Conservation (phyloP, 2,797 vertebrate genomes). For the Oreonectes daqikongensis region DNA sequence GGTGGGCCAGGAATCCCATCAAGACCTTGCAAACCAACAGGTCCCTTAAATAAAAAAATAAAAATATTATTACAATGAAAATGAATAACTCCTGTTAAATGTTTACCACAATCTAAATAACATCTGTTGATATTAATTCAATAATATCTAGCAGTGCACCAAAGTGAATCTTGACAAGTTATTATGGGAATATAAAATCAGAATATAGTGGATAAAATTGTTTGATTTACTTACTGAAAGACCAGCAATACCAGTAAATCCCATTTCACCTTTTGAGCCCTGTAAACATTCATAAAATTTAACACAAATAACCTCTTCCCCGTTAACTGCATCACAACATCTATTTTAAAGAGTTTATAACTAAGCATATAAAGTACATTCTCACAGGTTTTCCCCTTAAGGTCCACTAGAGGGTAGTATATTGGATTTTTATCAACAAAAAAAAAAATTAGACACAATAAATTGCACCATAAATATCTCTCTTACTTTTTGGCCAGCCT, state of each 20-base stretch:
- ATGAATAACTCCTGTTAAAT: background rate
- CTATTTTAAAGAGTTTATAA: too few species aligned
- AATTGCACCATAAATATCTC: background rate
- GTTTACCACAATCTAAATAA: background rate
- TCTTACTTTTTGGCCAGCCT: conserved; percentile 75
- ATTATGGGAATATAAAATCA: background rate
- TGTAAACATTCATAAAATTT: conserved; percentile 48
- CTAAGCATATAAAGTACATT: background rate
- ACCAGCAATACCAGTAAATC: conserved; percentile 72
- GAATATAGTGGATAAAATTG: background rate
- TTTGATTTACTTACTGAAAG: conserved; percentile 62
- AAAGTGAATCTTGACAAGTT: background rate
- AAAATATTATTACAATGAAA: conserved; percentile 5
- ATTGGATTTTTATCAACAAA: background rate
- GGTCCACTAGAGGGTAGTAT: conserved; percentile 58
- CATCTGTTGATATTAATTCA: background rate
- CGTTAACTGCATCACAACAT: too few species aligned
- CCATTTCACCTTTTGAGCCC: conserved; percentile 79
- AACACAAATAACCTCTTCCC: too few species aligned
- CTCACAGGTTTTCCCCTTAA: background rate
- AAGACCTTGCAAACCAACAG: conserved; percentile 71
- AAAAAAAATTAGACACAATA: background rate
- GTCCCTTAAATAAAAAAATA: conserved; percentile 68
- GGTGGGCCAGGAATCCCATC: conserved; percentile 72
- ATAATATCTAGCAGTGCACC: background rate